Evolutionary conservation across 2,797 vertebrate species (phyloP).

Genomic region (Sebastes melanostomus): DNA sequence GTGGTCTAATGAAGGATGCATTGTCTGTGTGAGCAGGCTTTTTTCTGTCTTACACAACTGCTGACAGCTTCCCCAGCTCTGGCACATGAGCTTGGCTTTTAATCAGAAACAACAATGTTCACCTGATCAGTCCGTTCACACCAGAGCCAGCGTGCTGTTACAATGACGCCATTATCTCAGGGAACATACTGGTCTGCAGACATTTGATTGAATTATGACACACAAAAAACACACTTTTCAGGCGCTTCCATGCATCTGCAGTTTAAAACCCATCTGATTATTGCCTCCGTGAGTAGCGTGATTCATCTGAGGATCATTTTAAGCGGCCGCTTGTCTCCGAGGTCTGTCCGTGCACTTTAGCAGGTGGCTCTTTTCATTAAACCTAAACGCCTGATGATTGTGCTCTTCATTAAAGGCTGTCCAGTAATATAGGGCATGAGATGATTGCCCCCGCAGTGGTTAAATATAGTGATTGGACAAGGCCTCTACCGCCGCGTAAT

Average conservation of each 20-base stretch:
- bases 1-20: slow-evolving; percentile 56
- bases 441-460: slow-evolving; percentile 72
- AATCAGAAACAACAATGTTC: slow-evolving; percentile 60
- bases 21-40: slow-evolving; percentile 42
- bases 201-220: not conserved
- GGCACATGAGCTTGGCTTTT: slow-evolving; percentile 60
- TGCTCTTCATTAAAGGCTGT: slow-evolving; percentile 82
- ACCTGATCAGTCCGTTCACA: slow-evolving; percentile 31
- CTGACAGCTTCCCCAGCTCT: slow-evolving; percentile 46
- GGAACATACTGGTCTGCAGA: not conserved
- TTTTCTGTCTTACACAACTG: slow-evolving; percentile 35
- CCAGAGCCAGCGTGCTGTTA: not conserved
- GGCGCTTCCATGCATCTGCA: not conserved
- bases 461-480: slow-evolving; percentile 76
- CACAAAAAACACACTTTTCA: not conserved
- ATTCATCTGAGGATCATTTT: slow-evolving; percentile 56
- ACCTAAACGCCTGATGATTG: slow-evolving; percentile 75
- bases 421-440: slow-evolving; percentile 71
- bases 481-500: slow-evolving; percentile 70
- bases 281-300: slow-evolving; percentile 24
- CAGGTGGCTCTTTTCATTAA: slow-evolving; percentile 85
- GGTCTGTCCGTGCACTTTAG: slow-evolving; percentile 47
- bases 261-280: slow-evolving; percentile 22
- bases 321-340: slow-evolving; percentile 62
- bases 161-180: slow-evolving; percentile 51